phyloP scores from a whole-genome alignment of 2,888 invertebrate genomes.

The Neoaliturus tenellus region DNA sequence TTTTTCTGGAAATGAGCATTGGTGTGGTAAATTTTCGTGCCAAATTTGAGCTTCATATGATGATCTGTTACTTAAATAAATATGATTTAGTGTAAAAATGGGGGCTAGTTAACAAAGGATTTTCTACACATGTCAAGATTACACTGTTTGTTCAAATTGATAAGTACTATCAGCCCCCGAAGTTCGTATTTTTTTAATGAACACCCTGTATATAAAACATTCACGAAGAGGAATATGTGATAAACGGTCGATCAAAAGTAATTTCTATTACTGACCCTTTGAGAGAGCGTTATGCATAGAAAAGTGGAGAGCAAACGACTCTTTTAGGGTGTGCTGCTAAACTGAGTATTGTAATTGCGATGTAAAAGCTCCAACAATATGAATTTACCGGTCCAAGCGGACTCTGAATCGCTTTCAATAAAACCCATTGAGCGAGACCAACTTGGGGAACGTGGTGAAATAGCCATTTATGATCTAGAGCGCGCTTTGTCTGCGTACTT shows the following conservation, averaged over 20 bases:
- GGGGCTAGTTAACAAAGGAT: too few relatives aligned
- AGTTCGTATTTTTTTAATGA: too few relatives aligned
- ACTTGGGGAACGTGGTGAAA: background rate
- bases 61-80: too few relatives aligned
- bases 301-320: background rate
- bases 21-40: too few relatives aligned
- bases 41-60: too few relatives aligned
- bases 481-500: background rate
- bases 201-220: too few relatives aligned
- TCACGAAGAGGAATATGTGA: too few relatives aligned
- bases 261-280: background rate
- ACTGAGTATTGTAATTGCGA: slow-evolving; percentile 13
- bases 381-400: background rate
- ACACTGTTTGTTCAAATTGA: too few relatives aligned
- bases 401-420: slow-evolving; percentile 1
- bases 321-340: slow-evolving; percentile 5
- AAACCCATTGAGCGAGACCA: background rate
- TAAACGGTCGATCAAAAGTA: background rate
- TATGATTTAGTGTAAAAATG: too few relatives aligned
- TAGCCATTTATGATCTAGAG: background rate
- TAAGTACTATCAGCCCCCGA: too few relatives aligned
- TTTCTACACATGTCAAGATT: too few relatives aligned
- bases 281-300: background rate
- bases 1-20: too few relatives aligned
- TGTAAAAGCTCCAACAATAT: slow-evolving; percentile 3